Base-by-base conservation (phyloP, 2,888 invertebrate species). In the Clistopyga incitator region DNA sequence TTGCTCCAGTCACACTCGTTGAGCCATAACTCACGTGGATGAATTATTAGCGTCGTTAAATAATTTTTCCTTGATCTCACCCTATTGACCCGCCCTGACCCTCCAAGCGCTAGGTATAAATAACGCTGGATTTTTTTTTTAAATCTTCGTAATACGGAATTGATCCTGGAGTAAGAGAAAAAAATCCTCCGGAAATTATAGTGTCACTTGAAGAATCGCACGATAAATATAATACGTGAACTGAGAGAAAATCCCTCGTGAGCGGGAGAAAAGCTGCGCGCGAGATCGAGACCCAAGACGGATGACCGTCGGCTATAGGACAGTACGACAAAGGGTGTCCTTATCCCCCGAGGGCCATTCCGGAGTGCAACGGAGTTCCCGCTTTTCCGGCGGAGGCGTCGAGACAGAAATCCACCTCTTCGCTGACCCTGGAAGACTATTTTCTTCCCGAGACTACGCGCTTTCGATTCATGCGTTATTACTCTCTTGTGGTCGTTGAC, bases 321-420 rank as follows among this genome's bases (percentile, higher is more conserved):
- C 82, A 76, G 74, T 79, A 76, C 71, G 79, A 71, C 75, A 65
- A 75, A 47, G 79, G 47, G 56, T 74, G 74, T 82, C 68, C 72
- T 74, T 54, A 75, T 79, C 82, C 82, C 79, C 50, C 23, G 82
- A 82, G 79, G 59, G 82, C 56, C 79, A 76, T 82, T 74, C 64
- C 59, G 34, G 42, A 75, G 75, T 82, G 82, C 79, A 82, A 23
- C 79, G 65, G 47, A 79, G 75, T 75, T 76, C 75, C 42, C 71
- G 56, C 64, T 59, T 56, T 76, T 70, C 79, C 56, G 59, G 50
- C 34, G 11, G 18, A 18, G 38, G 42, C 15, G 38, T 65, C 65
- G n/a, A 71, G 64, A 78, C 59, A 59, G 61, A 72, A 74, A 81
- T 77, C 72, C 81, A 77, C 70, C 67, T 45, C 61, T 47, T 18